phyloP scores from a whole-genome alignment of 1,140 invertebrate species.

The Pantala flavescens region DNA sequence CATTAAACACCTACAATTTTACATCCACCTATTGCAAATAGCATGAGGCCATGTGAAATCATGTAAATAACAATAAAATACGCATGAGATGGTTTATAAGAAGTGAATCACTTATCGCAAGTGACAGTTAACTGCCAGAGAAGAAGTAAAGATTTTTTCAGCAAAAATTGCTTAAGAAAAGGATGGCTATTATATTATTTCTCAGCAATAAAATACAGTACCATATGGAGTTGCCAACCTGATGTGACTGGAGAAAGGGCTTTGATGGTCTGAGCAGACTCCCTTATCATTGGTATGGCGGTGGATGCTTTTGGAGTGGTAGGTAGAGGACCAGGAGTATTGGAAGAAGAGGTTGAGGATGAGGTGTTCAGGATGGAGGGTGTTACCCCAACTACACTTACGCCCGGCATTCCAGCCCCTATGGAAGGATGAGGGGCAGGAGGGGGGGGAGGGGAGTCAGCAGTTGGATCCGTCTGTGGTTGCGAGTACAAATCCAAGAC shows the following conservation, averaged over 20 bases:
- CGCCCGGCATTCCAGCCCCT: not conserved
- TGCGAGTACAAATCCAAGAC: constrained; percentile 79
- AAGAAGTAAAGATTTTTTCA: too few species aligned
- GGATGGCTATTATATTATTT: not conserved
- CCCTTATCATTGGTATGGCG: not conserved
- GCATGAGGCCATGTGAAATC: not conserved
- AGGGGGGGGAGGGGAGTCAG: constrained; percentile 46
- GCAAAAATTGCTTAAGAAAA: too few species aligned
- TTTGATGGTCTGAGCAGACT: constrained; percentile 4
- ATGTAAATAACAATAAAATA: not conserved
- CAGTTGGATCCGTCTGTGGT: constrained; percentile 42
- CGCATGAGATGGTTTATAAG: too few species aligned
- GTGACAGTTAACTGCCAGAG: too few species aligned
- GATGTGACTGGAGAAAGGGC: not conserved
- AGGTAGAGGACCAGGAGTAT: not conserved
- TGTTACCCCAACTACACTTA: constrained; percentile 1
- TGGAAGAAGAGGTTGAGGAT: not conserved
- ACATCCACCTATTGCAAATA: not conserved
- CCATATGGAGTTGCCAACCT: constrained; percentile 7
- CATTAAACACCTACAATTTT: not conserved
- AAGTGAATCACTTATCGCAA: too few species aligned
- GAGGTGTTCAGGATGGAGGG: not conserved
- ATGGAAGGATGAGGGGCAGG: not conserved
- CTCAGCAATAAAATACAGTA: not conserved
- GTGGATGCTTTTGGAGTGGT: constrained; percentile 7